Base-by-base conservation (phyloP, 2,797 vertebrate species). In the Acipenser oxyrinchus region DNA sequence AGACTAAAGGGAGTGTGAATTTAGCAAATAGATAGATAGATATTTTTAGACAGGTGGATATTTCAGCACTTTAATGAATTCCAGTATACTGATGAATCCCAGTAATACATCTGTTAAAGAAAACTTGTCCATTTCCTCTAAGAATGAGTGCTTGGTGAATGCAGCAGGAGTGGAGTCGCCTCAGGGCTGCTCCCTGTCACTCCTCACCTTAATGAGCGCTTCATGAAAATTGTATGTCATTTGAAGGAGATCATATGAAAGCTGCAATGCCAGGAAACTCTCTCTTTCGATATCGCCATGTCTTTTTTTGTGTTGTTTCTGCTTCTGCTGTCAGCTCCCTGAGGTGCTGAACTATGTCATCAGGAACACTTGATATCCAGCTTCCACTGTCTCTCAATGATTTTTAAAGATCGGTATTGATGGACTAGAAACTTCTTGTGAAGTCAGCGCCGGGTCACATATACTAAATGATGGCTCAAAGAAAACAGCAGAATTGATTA, bases 131-230 rank as follows among this genome's bases (percentile, higher is more conserved):
- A 37, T 37, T 37, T 37, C 23, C 23, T 37, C 23, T 37, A 37
- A 37, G 23, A 37, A 37, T 37, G 23, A 37, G 23, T 37, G 1
- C 23, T 37, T 37, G 23, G 23, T 37, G 23, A 37, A 37, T 37
- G 23, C 23, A 37, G 70, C 62, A n/a, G 74, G 71, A 6, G 81
- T 58, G 48, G 0, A 65, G 48, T 64, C 49, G 18, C 61, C 65
- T 53, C 18, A 12, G 12, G 48, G 53, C 49, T 48, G 50, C 49
- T 51, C 63, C 60, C 58, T 58, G 51, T 69, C 63, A 48, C 49
- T 49, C 37, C 12, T 52, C 48, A 58, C 49, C 60, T 55, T 52
- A 67, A 67, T 53, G 6, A 60, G 61, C 23, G 53, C 49, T 63
- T 50, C 6, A 13, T 18, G 58, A 12, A 51, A 60, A 11, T 53